Evolutionary conservation across 2,797 vertebrate genomes (phyloP).

Genomic region (Scolopax rusticola): DNA sequence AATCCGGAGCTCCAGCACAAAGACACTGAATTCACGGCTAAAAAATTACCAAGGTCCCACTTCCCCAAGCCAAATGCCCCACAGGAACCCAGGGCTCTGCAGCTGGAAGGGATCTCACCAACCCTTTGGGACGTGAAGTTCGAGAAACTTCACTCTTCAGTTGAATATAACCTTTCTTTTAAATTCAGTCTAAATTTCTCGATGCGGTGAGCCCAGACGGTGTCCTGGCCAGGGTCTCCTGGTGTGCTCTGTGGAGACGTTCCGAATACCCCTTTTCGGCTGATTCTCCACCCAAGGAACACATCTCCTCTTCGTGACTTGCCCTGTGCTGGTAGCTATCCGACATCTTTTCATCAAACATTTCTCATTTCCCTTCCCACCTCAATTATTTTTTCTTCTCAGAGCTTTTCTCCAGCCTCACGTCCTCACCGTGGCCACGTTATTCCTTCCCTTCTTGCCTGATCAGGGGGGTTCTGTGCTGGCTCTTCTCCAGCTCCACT

Average conservation of each 20-base stretch:
- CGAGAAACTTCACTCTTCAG: not conserved
- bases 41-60: not conserved
- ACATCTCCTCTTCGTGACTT: not conserved
- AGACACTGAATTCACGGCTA: accelerated
- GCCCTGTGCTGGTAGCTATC: not conserved
- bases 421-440: accelerated
- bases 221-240: not conserved
- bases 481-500: constrained; percentile 19
- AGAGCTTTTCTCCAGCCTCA: not conserved
- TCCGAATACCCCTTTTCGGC: not conserved
- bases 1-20: not conserved
- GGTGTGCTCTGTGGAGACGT: not conserved
- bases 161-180: not conserved
- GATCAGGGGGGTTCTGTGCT: constrained; percentile 16
- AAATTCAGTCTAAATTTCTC: not conserved
- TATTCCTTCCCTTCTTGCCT: constrained; percentile 19
- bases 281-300: not conserved
- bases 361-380: not conserved
- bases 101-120: not conserved
- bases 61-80: accelerated
- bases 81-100: accelerated
- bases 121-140: not conserved
- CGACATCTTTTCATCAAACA: not conserved
- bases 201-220: not conserved
- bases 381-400: not conserved